A percentile compares a stretch with the other conserved stretches of the same genome.
Conservation (phyloP, 2,797 vertebrate species). For the Vultur gryphus region DNA sequence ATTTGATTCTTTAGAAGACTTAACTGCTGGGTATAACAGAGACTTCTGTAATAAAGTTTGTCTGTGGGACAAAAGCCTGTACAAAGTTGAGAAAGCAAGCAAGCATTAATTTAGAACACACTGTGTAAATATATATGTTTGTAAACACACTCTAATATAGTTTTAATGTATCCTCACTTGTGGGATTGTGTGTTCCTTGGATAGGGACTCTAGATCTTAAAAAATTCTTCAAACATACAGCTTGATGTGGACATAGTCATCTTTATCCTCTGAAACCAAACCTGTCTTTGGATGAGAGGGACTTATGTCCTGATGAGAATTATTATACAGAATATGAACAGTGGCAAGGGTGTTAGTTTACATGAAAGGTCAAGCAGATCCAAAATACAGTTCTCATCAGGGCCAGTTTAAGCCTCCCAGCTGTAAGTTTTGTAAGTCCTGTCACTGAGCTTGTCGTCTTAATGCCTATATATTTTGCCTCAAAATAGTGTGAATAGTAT, state of each 20-base stretch:
- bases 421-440: background rate
- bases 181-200: background rate
- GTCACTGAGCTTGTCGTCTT: background rate
- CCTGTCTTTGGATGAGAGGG: background rate
- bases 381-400: background rate
- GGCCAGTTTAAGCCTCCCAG: background rate
- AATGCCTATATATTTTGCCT: background rate
- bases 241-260: background rate
- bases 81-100: background rate
- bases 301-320: background rate
- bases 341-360: background rate
- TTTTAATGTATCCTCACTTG: background rate
- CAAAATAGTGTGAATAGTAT: background rate
- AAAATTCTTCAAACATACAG: background rate
- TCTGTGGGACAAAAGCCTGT: background rate
- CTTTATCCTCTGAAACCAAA: background rate
- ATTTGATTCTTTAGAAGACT: background rate
- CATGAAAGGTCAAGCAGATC: background rate
- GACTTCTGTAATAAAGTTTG: background rate
- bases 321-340: background rate
- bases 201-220: background rate
- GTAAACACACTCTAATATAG: background rate
- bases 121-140: background rate
- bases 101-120: background rate
- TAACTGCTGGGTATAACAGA: background rate